Evolutionary conservation across 2,113 vertebrate genomes (phyloP).

Genomic region (Theristicus caerulescens): DNA sequence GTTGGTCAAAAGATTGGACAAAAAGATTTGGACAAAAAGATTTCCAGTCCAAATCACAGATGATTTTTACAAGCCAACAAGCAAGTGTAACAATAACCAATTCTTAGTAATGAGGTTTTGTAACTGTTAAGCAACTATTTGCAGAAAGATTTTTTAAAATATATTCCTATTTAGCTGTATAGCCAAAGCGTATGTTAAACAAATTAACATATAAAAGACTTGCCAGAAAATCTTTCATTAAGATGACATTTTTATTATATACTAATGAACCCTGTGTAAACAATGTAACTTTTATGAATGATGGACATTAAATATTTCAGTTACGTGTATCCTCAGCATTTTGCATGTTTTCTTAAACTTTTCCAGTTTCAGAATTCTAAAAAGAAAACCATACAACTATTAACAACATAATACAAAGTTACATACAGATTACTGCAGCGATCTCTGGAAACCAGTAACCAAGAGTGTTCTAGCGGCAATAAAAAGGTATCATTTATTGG

Average conservation of each 20-base stretch:
- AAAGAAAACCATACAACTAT: neutral
- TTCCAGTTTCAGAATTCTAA: slow-evolving; percentile 58
- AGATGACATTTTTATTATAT: slow-evolving; percentile 81
- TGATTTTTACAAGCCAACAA: slow-evolving; percentile 63
- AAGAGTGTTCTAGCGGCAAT: slow-evolving; percentile 31
- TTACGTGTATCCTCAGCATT: slow-evolving; percentile 73
- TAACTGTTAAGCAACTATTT: slow-evolving; percentile 71
- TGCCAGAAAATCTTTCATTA: slow-evolving; percentile 76
- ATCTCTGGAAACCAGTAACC: slow-evolving; percentile 26
- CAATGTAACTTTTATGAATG: slow-evolving; percentile 80
- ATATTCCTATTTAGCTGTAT: slow-evolving; percentile 76
- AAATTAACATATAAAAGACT: slow-evolving; percentile 77
- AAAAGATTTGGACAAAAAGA: neutral
- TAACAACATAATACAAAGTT: slow-evolving; percentile 16
- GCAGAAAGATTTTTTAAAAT: slow-evolving; percentile 68
- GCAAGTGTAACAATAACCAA: slow-evolving; percentile 45
- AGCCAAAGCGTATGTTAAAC: slow-evolving; percentile 79
- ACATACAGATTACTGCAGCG: slow-evolving; percentile 19
- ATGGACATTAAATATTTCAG: slow-evolving; percentile 81
- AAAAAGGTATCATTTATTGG: slow-evolving; percentile 64
- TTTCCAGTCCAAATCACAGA: slow-evolving; percentile 36
- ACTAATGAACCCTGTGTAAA: slow-evolving; percentile 80
- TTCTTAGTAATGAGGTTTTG: slow-evolving; percentile 71
- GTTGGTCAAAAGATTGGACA: neutral
- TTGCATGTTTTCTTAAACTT: slow-evolving; percentile 77